Base-by-base conservation (phyloP, 1,140 invertebrate genomes). In the Tetragnatha versicolor region DNA sequence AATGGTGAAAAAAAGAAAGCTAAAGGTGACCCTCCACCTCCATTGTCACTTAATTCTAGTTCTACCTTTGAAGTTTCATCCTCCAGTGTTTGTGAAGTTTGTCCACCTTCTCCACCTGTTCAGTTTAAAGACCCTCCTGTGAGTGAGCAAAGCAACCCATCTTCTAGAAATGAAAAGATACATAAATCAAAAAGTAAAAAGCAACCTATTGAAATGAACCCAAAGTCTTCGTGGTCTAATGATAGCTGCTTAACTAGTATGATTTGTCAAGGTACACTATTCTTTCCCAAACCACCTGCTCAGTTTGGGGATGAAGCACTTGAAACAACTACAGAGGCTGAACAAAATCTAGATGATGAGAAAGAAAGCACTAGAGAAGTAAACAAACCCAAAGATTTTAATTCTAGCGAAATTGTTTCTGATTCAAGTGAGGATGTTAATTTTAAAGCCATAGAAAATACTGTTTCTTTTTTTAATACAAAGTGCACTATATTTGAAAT, bases 401-500 rank as follows among this genome's bases (percentile, higher is more conserved):
- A 53, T 63, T 49, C 33, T 12, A 45, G 42, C 12, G 49, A 83
- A 81, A 49, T 80, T 81, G 25, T 14, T 35, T 14, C 14, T 77
- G 33, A 37, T 45, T 55, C 53, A 45, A n/a, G 25, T 3, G 35
- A 60, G 31, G 25, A 39, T n/a, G 35, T 14, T 55, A 55, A 65
- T 65, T 22, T 9, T 7, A 55, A 77, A 53, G 53, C 27, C 20
- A 10, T 66, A 20, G 22, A 39, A 58, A 55, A 77, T 7, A 53
- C 6, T 29, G 33, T 63, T 27, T 49, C 79, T 14, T 82, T 82
- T 80, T 69, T 82, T 60, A 79, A 83, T 73, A 70, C 76, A 4
- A 82, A 83, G 61, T 83, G 82, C 78, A 81, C 82, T 17, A 80
- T 83, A 61, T 65, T 83, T n/a, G 83, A 83, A 73, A 82, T 83